Base-by-base conservation (phyloP, 1,140 invertebrate species). In the Watersipora subatra region DNA sequence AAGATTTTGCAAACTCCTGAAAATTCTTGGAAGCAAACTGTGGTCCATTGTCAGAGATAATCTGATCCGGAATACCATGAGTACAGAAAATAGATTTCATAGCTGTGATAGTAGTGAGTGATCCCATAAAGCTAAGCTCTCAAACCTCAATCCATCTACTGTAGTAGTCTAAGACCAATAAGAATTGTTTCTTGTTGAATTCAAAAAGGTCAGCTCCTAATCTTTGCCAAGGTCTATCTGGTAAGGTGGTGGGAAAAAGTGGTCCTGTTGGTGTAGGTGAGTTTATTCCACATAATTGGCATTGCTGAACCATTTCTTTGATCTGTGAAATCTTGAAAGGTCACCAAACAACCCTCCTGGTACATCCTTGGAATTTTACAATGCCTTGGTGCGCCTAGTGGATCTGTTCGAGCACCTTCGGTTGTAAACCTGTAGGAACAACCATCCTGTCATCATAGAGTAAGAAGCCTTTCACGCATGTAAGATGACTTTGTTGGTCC, bases 1-100 rank as follows among this genome's bases (percentile, higher is more conserved):
- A 81, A 59, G 77, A 61, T 65, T 62, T 72, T 57, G 73, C 64
- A 72, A 83, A 84, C 3, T 69, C 61, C 65, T 64, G 58, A 68
- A 83, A 82, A 65, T 78, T 71, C 62, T 63, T 28, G 2, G 73
- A 77, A 12, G 69, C 74, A 65, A 81, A 83, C 61, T 77, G 71
- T n/a, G 79, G 73, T 27, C 76, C 80, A 68, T 78, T 81, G 70
- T 84, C 82, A 0, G 75, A 73, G 27, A 82, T 73, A 19, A 82
- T 25, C 24, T 67, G 69, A 27, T 75, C 61, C 2, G 79, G 80
- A 57, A 81, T 67, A 12, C 80, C 80, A 68, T 76, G 74, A 56
- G 69, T 68, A 2, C 73, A 69, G 70, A 82, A 81, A 3, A 78
- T 75, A 25, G 17, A 61, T 46, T 46, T n/a, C 7, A 46, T n/a